Conservation (phyloP, 2,888 invertebrate species). For the Drosophila hawaiiensis region DNA sequence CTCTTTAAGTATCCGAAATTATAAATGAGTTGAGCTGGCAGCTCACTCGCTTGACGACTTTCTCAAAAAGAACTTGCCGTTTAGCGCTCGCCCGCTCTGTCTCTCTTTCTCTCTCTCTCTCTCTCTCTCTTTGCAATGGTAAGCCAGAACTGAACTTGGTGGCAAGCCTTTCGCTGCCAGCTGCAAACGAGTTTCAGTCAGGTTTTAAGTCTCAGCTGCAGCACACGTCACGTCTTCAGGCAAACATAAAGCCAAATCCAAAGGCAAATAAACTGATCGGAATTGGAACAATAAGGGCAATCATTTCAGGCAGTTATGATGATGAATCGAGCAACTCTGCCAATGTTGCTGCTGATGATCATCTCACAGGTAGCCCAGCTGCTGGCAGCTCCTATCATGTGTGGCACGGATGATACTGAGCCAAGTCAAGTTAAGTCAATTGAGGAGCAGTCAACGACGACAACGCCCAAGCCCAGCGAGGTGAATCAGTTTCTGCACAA, state of each 20-base stretch:
- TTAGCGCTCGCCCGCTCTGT: not conserved
- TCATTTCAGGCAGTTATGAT: constrained; percentile 4
- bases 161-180: constrained; percentile 39
- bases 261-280: constrained; percentile 1
- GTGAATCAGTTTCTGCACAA: constrained; percentile 77
- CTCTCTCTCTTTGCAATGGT: constrained; percentile 17
- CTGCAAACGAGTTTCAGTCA: constrained; percentile 76
- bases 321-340: constrained; percentile 49
- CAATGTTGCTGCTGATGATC: constrained; percentile 23
- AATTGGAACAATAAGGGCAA: constrained; percentile 5
- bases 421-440: constrained; percentile 9
- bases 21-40: not conserved
- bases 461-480: constrained; percentile 63
- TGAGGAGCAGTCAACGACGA: constrained; percentile 3
- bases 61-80: constrained; percentile 42
- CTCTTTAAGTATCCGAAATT: not conserved
- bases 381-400: constrained; percentile 56
- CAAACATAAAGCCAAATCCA: not conserved
- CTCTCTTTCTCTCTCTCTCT: not conserved
- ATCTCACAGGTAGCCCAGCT: constrained; percentile 25
- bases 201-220: constrained; percentile 55
- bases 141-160: constrained; percentile 53
- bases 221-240: constrained; percentile 28
- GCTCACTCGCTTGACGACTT: constrained; percentile 60
- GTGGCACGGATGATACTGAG: constrained; percentile 40